Percentiles rank a stretch among this genome's conserved stretches.
These are phyloP conservation scores for Allacma fusca DNA, from an alignment of 2,888 invertebrate genomes.

Conservation along the genomic window DNA sequence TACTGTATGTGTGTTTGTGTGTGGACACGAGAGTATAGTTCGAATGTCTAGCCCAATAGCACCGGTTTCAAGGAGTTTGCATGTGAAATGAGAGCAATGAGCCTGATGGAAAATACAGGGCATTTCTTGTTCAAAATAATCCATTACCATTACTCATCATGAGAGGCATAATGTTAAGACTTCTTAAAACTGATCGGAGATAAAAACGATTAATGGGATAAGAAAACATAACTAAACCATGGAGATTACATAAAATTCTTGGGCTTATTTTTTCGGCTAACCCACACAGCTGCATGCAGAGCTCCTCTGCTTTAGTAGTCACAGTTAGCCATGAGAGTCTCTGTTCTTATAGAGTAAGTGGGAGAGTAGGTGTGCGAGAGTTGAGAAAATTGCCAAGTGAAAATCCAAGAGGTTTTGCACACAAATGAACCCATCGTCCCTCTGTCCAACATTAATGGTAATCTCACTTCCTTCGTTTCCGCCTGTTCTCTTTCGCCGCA, in stretches of 20 bases:
- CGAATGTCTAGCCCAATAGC: not conserved
- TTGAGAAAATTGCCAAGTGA: too few species aligned
- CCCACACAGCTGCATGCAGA: too few species aligned
- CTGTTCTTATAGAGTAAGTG: too few species aligned
- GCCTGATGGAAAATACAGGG: conserved; percentile 11
- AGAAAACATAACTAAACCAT: conserved; percentile 2
- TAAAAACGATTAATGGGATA: conserved; percentile 16
- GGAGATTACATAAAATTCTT: conserved; percentile 2
- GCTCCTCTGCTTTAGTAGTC: not conserved
- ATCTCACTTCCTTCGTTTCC: conserved; percentile 8
- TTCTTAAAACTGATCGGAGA: conserved; percentile 12
- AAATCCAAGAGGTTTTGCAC: too few species aligned
- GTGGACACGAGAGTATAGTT: too few species aligned
- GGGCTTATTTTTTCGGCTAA: not conserved
- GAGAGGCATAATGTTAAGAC: not conserved
- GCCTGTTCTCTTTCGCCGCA: not conserved
- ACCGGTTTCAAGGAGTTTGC: conserved; percentile 15
- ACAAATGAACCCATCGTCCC: too few species aligned
- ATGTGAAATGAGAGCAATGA: conserved; percentile 19
- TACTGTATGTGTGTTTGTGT: too few species aligned
- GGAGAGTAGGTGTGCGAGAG: too few species aligned
- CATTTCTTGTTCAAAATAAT: conserved; percentile 18
- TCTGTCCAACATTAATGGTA: too few species aligned
- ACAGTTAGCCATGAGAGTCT: too few species aligned
- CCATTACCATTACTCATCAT: conserved; percentile 22